Evolutionary conservation across 2,797 vertebrate genomes (phyloP).

Genomic region (Diplodus puntazzo): DNA sequence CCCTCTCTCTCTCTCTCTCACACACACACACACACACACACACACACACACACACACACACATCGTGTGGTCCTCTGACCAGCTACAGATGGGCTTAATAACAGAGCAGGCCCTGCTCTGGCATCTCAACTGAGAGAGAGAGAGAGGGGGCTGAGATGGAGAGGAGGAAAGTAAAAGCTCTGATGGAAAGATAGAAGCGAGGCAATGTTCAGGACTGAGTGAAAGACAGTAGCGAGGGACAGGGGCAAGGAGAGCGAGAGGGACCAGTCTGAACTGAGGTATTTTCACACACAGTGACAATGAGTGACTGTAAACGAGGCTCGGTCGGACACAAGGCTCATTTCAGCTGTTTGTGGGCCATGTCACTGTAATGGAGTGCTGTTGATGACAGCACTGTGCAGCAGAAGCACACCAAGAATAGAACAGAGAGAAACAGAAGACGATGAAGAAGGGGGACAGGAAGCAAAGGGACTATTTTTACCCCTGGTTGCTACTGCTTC

Average conservation of each 20-base stretch:
- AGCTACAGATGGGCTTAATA: slow-evolving; percentile 73
- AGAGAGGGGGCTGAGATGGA: background rate
- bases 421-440: slow-evolving; percentile 54
- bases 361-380: slow-evolving; percentile 30
- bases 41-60: slow-evolving; percentile 20
- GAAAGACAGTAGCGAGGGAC: slow-evolving; percentile 13
- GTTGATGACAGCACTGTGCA: slow-evolving; percentile 44
- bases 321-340: slow-evolving; percentile 21
- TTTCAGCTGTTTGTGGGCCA: slow-evolving; percentile 45
- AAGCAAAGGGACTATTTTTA: slow-evolving; percentile 81
- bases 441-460: slow-evolving; percentile 61
- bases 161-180: slow-evolving; percentile 10
- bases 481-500: slow-evolving; percentile 53
- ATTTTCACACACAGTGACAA: slow-evolving; percentile 13
- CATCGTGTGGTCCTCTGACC: slow-evolving; percentile 33
- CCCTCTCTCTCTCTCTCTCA: background rate
- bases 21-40: slow-evolving; percentile 15
- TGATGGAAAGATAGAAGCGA: slow-evolving; percentile 31
- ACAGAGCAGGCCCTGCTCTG: slow-evolving; percentile 68
- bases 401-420: slow-evolving; percentile 49
- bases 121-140: slow-evolving; percentile 48
- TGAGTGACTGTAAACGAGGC: background rate
- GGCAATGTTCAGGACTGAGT: background rate
- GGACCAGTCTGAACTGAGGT: background rate
- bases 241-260: no score